A percentile compares a stretch with the other conserved stretches of the same genome.
These are phyloP conservation scores for Reticulitermes lucifugus DNA, from an alignment of 2,888 invertebrate genomes.

Conservation along the genomic window DNA sequence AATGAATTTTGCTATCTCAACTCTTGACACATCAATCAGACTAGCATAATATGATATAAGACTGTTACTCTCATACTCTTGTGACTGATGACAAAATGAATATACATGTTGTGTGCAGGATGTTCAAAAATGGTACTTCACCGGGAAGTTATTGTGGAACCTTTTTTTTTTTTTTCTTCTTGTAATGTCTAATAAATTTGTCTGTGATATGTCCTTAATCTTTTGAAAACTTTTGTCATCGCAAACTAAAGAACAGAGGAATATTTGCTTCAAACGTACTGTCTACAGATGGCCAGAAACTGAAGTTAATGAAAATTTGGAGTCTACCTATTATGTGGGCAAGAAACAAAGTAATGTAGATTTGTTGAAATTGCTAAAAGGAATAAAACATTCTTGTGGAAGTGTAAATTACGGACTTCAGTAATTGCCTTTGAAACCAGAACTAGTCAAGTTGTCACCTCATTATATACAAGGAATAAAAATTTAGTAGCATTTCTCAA, in stretches of 20 bases:
- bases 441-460: constrained; percentile 44
- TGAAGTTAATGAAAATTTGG: constrained; percentile 9
- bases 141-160: constrained; percentile 16
- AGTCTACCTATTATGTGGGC: not conserved
- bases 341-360: not conserved
- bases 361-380: not conserved
- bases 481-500: constrained; percentile 26
- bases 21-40: constrained; percentile 34
- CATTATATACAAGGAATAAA: constrained; percentile 24
- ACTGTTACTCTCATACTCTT: constrained; percentile 25
- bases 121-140: constrained; percentile 19
- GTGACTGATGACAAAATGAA: constrained; percentile 35
- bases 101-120: constrained; percentile 28
- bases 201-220: constrained; percentile 37
- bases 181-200: constrained; percentile 40
- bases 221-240: constrained; percentile 23
- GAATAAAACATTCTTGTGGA: constrained; percentile 16
- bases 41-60: constrained; percentile 29
- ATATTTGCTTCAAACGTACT: constrained; percentile 36
- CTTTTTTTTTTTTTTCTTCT: constrained; percentile 15
- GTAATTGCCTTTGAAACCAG: constrained; percentile 42
- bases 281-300: constrained; percentile 34
- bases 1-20: constrained; percentile 6
- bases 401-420: constrained; percentile 41
- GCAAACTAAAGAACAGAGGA: not conserved